Evolutionary conservation across 2,113 vertebrate species (phyloP).

Genomic region (Rhombomys opimus): DNA sequence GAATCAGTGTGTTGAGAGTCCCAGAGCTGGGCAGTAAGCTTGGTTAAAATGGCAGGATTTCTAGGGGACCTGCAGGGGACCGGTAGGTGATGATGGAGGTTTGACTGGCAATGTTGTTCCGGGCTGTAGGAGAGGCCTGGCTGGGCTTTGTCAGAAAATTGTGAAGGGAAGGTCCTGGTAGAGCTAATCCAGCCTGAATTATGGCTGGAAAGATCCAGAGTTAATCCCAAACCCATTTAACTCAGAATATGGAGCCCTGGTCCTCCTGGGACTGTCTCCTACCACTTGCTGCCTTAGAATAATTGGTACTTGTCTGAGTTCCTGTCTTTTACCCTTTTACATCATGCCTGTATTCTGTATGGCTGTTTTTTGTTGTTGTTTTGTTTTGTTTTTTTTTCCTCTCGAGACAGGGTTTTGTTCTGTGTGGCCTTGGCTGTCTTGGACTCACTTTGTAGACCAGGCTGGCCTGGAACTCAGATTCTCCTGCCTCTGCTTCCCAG

Average conservation of each 20-base stretch:
- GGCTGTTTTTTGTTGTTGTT: too few species aligned
- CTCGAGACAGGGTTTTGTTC: too few species aligned
- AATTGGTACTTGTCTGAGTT: neutral
- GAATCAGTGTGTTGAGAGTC: neutral
- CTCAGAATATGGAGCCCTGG: neutral
- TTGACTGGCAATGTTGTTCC: neutral
- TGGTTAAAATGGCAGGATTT: neutral
- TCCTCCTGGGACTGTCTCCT: neutral
- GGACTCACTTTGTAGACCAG: too few species aligned
- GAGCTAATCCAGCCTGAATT: neutral
- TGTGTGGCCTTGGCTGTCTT: too few species aligned
- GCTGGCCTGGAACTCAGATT: too few species aligned
- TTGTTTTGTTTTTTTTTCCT: neutral
- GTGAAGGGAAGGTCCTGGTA: neutral
- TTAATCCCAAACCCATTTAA: neutral
- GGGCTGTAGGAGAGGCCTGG: neutral
- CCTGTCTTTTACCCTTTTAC: neutral
- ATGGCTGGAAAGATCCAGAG: neutral
- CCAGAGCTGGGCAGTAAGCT: neutral
- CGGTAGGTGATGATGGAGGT: neutral
- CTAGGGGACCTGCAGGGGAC: neutral
- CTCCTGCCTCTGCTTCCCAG: too few species aligned
- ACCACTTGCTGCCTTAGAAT: too few species aligned
- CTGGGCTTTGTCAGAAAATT: neutral
- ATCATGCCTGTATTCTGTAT: neutral